Conservation (phyloP, 2,113 vertebrate genomes). For the Phaethon lepturus region DNA sequence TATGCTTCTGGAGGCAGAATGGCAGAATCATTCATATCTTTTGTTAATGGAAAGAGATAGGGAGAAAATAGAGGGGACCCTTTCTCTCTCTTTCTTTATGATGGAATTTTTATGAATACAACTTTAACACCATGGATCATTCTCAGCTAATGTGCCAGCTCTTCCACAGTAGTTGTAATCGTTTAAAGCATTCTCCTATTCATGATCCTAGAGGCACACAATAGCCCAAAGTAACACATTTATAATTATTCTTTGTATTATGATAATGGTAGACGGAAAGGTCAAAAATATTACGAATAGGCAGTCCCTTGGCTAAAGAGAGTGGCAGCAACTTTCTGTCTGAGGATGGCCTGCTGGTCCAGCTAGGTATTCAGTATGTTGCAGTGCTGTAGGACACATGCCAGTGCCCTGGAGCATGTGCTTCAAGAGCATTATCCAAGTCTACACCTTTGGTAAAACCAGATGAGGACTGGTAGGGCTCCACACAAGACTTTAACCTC, state of each 20-base stretch:
- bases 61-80: background rate
- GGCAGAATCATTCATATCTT: background rate
- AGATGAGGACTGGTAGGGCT: background rate
- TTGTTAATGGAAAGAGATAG: background rate
- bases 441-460: background rate
- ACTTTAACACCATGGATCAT: background rate
- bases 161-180: background rate
- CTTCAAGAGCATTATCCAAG: background rate
- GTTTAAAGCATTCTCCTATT: background rate
- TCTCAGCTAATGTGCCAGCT: background rate
- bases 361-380: background rate
- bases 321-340: background rate
- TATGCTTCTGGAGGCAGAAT: background rate
- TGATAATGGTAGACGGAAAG: background rate
- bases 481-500: background rate
- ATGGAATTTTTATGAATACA: background rate
- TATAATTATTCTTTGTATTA: background rate
- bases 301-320: background rate
- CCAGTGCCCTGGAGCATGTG: background rate
- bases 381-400: background rate
- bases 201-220: background rate
- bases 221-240: background rate
- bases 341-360: background rate
- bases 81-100: background rate
- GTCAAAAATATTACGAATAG: background rate